Conservation (phyloP, 2,113 vertebrate species). For the Mionectes macconnelli region DNA sequence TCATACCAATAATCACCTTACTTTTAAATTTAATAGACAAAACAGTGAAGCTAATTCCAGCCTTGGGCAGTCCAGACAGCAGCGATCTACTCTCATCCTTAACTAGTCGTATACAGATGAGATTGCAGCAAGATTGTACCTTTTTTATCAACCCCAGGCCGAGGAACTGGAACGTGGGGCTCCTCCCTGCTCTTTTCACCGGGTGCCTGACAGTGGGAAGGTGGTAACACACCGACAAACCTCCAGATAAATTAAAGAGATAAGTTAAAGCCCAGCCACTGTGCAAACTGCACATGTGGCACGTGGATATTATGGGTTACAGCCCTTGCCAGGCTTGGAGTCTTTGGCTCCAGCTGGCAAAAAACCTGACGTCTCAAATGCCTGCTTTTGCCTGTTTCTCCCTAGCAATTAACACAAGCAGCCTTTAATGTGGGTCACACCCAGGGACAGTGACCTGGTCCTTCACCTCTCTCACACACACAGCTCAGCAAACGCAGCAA, state of each 20-base stretch:
- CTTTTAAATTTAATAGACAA: constrained; percentile 5
- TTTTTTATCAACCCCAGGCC: background rate
- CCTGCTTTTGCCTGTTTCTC: background rate
- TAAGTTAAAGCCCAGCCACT: background rate
- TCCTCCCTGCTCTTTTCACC: background rate
- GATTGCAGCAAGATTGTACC: background rate
- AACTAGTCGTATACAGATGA: background rate
- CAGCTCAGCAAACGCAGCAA: background rate
- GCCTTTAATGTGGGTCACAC: background rate
- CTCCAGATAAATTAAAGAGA: background rate
- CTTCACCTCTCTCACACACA: background rate
- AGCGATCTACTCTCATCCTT: background rate
- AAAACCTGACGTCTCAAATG: background rate
- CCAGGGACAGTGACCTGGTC: background rate
- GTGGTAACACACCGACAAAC: background rate
- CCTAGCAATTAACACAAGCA: background rate
- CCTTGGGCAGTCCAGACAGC: background rate
- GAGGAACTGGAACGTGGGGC: background rate
- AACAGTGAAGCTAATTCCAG: constrained; percentile 7
- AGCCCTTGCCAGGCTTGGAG: background rate
- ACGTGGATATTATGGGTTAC: background rate
- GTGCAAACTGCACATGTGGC: background rate
- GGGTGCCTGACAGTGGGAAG: background rate
- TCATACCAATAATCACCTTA: background rate
- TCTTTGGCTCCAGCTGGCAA: background rate